A percentile compares a stretch with the other conserved stretches of the same genome.
phyloP scores from a whole-genome alignment of 2,888 invertebrate genomes.

The Mythimna impura region DNA sequence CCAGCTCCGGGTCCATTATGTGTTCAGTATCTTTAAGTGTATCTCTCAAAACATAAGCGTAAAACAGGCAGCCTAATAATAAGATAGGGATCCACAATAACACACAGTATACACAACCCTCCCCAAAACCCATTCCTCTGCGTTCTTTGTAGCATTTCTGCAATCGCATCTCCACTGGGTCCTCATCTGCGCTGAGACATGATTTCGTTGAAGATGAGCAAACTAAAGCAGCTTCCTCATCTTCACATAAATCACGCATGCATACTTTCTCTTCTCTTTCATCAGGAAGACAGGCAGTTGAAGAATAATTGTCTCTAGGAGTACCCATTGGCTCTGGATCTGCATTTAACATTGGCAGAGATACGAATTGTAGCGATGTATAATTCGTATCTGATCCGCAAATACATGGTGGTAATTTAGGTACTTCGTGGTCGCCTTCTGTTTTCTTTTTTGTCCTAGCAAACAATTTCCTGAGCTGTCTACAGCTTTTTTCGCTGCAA shows the following conservation, averaged over 20 bases:
- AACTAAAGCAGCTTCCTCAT: slow-evolving; percentile 1
- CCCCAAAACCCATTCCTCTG: slow-evolving; percentile 70
- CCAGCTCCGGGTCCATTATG: neutral
- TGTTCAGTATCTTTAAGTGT: slow-evolving; percentile 16
- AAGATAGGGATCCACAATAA: slow-evolving; percentile 78
- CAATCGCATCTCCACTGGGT: neutral
- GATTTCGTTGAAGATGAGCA: slow-evolving; percentile 1
- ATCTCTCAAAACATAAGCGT: slow-evolving; percentile 72
- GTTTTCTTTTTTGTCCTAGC: slow-evolving; percentile 4
- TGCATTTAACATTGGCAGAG: neutral
- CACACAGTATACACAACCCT: slow-evolving; percentile 77
- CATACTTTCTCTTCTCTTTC: neutral
- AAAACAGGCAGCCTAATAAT: slow-evolving; percentile 73
- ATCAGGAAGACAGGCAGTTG: neutral
- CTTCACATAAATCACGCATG: neutral
- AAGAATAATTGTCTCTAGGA: slow-evolving; percentile 19
- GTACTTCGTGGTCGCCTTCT: neutral
- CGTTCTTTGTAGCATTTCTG: slow-evolving; percentile 38
- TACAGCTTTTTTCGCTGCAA: slow-evolving; percentile 9
- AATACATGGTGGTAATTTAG: slow-evolving; percentile 3
- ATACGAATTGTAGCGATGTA: slow-evolving; percentile 1
- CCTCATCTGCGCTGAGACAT: slow-evolving; percentile 2
- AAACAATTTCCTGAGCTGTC: slow-evolving; percentile 23
- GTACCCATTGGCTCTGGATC: neutral
- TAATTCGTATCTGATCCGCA: slow-evolving; percentile 9